Base-by-base conservation (phyloP, 2,888 invertebrate species). In the Brassicogethes aeneus region DNA sequence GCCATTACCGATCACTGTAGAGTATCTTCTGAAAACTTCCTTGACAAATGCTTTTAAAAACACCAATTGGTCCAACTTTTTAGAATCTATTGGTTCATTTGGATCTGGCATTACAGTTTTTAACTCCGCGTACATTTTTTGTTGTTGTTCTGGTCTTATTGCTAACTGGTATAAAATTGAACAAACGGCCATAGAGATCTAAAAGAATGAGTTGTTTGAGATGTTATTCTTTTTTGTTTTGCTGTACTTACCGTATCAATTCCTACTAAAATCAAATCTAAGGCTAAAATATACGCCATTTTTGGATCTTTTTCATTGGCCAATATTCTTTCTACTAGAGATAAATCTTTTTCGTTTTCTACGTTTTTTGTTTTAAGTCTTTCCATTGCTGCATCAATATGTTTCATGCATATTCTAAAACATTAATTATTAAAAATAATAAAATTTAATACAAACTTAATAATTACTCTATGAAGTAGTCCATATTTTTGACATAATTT, bases 231-330 rank as follows among this genome's bases (percentile, higher is more conserved):
- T 39, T 34, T 31, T 37, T 13, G 15, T 35, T 15, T 23, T 23
- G 23, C 10, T 5, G 23, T n/a, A n/a, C 68, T 60, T 60, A 82
- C 86, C 55, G 87, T 86, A 52, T 84, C 85, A 34, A 87, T 79
- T n/a, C 86, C 86, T 17, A 87, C 87, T 5, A 83, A 68, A 59
- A 86, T 85, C 62, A 87, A 72, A 50, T 87, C 86, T 2, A 86
- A 64, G 1, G 85, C 79, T 2, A 86, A 75, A 29, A 83, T 77
- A n/a, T 77, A 74, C 0, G 85, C 80, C 1, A 76, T 75, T 53
- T 77, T 74, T 1, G 77, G 70, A 7, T 81, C 75, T n/a, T 68
- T 64, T 45, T 76, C 73, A 8, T 75, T 72, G 0, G 74, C 66
- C 35, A 83, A 69, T 42, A 83, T 68, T 53, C 80, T 73, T 58